Evolutionary conservation across 1,140 invertebrate genomes (phyloP), one percentile per base, ranked within the genome.

Genomic region (Mya arenaria): DNA sequence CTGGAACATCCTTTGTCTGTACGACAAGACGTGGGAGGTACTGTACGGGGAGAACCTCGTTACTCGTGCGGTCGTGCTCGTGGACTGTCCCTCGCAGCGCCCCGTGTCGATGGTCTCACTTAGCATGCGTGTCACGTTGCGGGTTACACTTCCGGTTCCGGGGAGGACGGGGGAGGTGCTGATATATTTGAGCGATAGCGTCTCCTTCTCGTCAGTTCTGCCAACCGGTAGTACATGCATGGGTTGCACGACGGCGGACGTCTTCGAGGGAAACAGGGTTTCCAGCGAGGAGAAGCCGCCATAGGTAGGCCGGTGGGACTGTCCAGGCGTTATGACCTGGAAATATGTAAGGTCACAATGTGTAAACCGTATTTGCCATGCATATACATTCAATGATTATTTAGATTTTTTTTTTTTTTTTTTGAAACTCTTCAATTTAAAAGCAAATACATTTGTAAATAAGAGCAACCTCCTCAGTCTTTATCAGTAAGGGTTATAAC

Each of bases 61-160:
- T 44, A 66, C 37, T 39, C 63, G 65, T 6, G 77, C 39, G 41
- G 55, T 41, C 19, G 55, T 41, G 19, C 30, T 41, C 1, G 41
- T 55, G 55, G 55, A 19, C 19, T 60, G 32, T 10, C 56, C 62
- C 30, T 34, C 60, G 25, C 17, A 6, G 19, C 25, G 19, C 48
- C 19, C 48, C 23, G 28, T 10, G 30, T 19, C 17, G 15, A 41
- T 36, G 25, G 55, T 56, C 17, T 8, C 17, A n/a, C 48, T 30
- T n/a, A 80, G 63, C 66, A 80, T 71, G 55, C 66, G 77, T 37
- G 66, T 69, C 10, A 80, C 68, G 52, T 80, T 80, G 36, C 71
- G 77, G 36, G 65, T 58, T 10, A 80, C 66, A 71, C 65, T 69
- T 58, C 63, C 77, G 17, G 77, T 62, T 60, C 44, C 77, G 19